Percentiles rank a stretch among this genome's conserved stretches.
Evolutionary conservation across 2,797 vertebrate genomes (phyloP).

Genomic region (Pristis pectinata): DNA sequence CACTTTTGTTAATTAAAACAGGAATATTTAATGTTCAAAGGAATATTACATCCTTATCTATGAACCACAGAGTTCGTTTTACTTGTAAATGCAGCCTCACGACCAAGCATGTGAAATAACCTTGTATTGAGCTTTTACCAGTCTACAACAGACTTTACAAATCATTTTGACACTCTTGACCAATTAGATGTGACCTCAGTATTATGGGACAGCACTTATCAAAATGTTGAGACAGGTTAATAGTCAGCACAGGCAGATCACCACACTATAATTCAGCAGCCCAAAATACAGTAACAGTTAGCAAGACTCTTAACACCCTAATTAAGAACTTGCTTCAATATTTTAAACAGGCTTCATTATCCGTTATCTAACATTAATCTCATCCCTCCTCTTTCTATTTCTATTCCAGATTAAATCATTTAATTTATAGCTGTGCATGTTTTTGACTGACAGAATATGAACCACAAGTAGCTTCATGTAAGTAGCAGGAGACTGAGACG

Average conservation of each 20-base stretch:
- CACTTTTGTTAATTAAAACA: conserved; percentile 14
- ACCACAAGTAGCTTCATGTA: neutral
- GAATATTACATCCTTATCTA: conserved; percentile 22
- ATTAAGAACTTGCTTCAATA: neutral
- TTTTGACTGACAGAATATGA: neutral
- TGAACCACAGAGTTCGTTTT: neutral
- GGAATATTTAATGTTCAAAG: neutral
- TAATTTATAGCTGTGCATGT: neutral
- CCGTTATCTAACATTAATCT: neutral
- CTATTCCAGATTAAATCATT: neutral
- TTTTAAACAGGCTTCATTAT: neutral
- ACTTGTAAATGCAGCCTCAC: neutral
- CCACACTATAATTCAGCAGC: neutral
- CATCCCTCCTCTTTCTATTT: neutral
- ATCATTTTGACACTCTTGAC: conserved; percentile 12
- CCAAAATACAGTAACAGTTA: neutral
- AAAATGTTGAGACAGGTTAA: neutral
- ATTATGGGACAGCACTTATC: neutral
- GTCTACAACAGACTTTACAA: conserved; percentile 12
- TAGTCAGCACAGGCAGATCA: neutral
- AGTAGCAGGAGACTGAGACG: neutral
- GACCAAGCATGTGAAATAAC: neutral
- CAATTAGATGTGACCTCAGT: conserved; percentile 30
- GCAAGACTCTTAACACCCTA: neutral
- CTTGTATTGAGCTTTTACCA: conserved; percentile 16